Percentiles rank a stretch among this genome's conserved stretches.
phyloP scores from a whole-genome alignment of 1,140 invertebrate genomes.

The Drosophila arizonae region DNA sequence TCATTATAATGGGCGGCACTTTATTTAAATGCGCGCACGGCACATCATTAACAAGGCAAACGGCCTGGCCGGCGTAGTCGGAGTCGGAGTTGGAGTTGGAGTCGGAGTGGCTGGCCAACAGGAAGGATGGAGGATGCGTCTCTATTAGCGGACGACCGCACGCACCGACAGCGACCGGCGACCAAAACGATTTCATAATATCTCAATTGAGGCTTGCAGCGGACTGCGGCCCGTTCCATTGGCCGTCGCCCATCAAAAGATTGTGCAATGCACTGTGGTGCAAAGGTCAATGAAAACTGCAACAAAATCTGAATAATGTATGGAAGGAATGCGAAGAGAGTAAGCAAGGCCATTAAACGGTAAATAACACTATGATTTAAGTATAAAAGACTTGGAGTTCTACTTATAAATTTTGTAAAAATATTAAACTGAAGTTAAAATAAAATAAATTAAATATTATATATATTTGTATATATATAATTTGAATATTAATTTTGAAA shows the following conservation, averaged over 20 bases:
- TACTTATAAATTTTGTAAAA: no score
- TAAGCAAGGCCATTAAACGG: no score
- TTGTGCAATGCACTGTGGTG: slow-evolving; percentile 29
- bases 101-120: slow-evolving; percentile 1
- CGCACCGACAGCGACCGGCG: slow-evolving; percentile 53
- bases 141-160: slow-evolving; percentile 68
- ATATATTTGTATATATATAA: no score
- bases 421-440: no score
- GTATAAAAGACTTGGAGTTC: no score
- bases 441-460: no score
- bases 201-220: slow-evolving; percentile 67
- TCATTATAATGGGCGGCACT: slow-evolving; percentile 79
- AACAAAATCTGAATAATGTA: background rate
- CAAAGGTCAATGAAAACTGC: background rate
- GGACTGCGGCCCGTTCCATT: slow-evolving; percentile 36
- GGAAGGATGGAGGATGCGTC: slow-evolving; percentile 61
- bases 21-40: slow-evolving; percentile 78
- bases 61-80: slow-evolving; percentile 19
- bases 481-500: no score
- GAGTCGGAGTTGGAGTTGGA: slow-evolving; percentile 2
- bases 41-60: slow-evolving; percentile 79
- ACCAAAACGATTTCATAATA: slow-evolving; percentile 71
- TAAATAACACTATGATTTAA: no score
- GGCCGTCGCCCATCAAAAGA: slow-evolving; percentile 42
- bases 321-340: no score